Evolutionary conservation across 2,113 vertebrate species (phyloP), one percentile per base, ranked within the genome.

Genomic region (Epinephelus fuscoguttatus): DNA sequence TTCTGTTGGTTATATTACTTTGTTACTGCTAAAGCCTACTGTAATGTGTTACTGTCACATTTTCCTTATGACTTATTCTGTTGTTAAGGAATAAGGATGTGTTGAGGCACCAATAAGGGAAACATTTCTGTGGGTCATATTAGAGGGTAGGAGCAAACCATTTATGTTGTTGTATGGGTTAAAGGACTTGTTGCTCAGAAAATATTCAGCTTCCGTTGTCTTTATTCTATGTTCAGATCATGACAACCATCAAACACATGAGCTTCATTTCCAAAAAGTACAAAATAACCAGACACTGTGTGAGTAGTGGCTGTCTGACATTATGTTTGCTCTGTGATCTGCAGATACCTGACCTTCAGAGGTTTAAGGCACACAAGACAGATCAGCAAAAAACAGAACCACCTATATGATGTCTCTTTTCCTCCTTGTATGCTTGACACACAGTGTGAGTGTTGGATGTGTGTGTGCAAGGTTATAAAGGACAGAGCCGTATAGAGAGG

Each of bases 401-500:
- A 14, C 42, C n/a, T 23, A 23, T 21, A 56, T 45, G 42, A 45
- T 63, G 71, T 17, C 56, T 66, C 14, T 40, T 74, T 62, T n/a
- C 19, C 53, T 72, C 21, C 6, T 64, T 81, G 56, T 81, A 79
- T 49, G 68, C 59, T 21, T 71, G 64, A 61, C 71, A 81, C 53
- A 75, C 64, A 21, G 53, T 11, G 27, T 57, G 59, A 68, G 74
- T 49, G n/a, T 60, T 68, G 23, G 25, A 47, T 30, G 42, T 45
- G 63, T 60, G 68, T 75, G 62, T 50, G 67, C 11, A 55, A 76
- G 84, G 70, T 80, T 82, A 62, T 68, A 53, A 84, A 57, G 56
- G 80, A 79, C 64, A 80, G 40, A 87, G 77, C 33, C 33, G 42
- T 56, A 70, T 17, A 74, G 66, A 9, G 49, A 86, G 61, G 33